These are phyloP conservation scores for Patella caerulea DNA, from an alignment of 2,888 invertebrate genomes.

Conservation along the genomic window DNA sequence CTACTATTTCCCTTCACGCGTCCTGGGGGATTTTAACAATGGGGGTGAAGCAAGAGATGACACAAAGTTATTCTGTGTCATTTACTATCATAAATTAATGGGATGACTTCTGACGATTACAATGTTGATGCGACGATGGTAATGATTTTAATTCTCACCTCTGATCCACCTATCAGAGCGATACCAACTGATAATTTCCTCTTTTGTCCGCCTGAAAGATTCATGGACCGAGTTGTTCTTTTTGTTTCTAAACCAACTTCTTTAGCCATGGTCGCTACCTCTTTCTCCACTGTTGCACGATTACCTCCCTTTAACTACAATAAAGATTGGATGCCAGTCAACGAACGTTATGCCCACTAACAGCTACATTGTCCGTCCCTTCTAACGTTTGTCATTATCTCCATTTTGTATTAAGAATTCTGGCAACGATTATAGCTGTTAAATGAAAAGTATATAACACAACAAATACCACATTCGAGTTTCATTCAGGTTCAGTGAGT, in stretches of 20 bases:
- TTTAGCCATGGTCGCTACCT: conserved; percentile 60
- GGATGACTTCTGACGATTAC: too few species aligned
- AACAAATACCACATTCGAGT: neutral
- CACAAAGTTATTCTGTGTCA: too few species aligned
- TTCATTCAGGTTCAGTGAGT: neutral
- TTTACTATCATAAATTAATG: too few species aligned
- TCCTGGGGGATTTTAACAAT: too few species aligned
- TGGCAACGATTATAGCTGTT: conserved; percentile 16
- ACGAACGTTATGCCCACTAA: too few species aligned
- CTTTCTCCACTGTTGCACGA: conserved; percentile 38
- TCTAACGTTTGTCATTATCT: conserved; percentile 19
- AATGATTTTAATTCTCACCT: conserved; percentile 43
- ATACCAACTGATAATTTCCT: conserved; percentile 66
- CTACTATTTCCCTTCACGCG: too few species aligned
- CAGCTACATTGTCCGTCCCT: conserved; percentile 18
- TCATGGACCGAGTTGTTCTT: conserved; percentile 42
- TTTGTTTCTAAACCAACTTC: conserved; percentile 61
- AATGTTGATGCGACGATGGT: too few species aligned
- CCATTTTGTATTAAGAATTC: conserved; percentile 15
- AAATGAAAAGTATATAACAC: neutral
- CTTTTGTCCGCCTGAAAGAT: conserved; percentile 67
- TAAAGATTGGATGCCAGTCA: too few species aligned
- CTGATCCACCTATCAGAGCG: conserved; percentile 67
- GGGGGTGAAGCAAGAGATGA: too few species aligned
- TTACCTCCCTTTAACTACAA: conserved; percentile 58